Evolutionary conservation across 1,140 invertebrate genomes (phyloP).

Genomic region (Drosophila lini): DNA sequence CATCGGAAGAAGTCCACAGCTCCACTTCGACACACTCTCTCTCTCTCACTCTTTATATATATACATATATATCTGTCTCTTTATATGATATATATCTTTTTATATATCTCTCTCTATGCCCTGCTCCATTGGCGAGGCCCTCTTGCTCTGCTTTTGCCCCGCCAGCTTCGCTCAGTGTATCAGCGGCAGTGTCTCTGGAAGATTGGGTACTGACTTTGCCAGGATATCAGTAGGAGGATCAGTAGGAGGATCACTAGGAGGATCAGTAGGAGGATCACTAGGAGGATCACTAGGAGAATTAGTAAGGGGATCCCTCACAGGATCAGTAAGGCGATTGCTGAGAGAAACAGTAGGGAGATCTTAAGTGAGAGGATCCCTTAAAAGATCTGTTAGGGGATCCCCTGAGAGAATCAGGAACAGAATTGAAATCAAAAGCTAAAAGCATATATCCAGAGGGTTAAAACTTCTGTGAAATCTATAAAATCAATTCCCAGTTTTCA

Average conservation of each 20-base stretch:
- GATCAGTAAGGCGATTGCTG: background rate
- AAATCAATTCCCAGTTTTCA: background rate
- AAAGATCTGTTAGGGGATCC: no score
- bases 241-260: background rate
- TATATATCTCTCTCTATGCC: background rate
- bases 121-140: constrained; percentile 8
- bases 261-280: background rate
- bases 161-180: constrained; percentile 24
- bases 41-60: background rate
- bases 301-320: background rate
- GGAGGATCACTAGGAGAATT: no score
- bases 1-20: constrained; percentile 9
- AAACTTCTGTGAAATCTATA: background rate
- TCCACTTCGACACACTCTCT: background rate
- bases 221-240: constrained; percentile 20
- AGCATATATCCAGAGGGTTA: background rate
- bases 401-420: background rate
- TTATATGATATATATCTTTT: background rate
- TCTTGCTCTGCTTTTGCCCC: constrained; percentile 35
- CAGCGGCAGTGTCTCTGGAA: constrained; percentile 16
- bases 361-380: background rate
- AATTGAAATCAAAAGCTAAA: constrained; percentile 4
- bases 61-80: background rate
- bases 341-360: no score
- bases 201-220: constrained; percentile 44